A percentile compares a stretch with the other conserved stretches of the same genome.
Conservation (phyloP, 64 coral and sea anemone species). For the Porites australiensis region DNA sequence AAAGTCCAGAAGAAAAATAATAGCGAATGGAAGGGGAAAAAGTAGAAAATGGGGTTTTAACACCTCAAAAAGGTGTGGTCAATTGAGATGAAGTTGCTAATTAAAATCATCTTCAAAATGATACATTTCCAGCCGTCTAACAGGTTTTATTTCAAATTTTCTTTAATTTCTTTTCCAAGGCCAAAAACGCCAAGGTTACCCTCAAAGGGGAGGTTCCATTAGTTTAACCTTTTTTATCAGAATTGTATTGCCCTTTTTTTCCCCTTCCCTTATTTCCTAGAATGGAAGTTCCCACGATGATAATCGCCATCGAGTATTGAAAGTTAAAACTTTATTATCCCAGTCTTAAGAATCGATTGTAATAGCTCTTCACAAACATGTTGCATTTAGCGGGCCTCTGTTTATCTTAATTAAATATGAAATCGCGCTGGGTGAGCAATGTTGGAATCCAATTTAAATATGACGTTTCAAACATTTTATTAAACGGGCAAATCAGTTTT, state of each 20-base stretch:
- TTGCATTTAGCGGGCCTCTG: neutral
- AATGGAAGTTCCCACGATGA: neutral
- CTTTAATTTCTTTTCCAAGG: neutral
- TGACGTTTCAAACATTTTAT: conserved; percentile 5
- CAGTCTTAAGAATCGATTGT: neutral
- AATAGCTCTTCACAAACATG: neutral
- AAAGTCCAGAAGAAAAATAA: too few species aligned
- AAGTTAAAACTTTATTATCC: neutral
- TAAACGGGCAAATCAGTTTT: conserved; percentile 20
- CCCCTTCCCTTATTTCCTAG: too few species aligned
- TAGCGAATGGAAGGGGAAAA: too few species aligned
- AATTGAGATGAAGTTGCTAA: neutral
- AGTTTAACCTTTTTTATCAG: neutral
- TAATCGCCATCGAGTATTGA: too few species aligned
- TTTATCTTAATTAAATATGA: conserved; percentile 15
- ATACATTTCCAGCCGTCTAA: neutral
- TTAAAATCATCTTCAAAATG: neutral
- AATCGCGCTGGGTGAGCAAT: neutral
- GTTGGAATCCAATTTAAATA: conserved; percentile 26
- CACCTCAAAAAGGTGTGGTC: neutral
- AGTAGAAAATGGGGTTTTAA: too few species aligned
- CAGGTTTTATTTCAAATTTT: neutral
- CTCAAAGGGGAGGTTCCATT: neutral
- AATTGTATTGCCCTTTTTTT: neutral
- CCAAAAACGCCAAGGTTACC: neutral